Conservation (phyloP, 2,888 invertebrate species). For the Elysia crispata region DNA sequence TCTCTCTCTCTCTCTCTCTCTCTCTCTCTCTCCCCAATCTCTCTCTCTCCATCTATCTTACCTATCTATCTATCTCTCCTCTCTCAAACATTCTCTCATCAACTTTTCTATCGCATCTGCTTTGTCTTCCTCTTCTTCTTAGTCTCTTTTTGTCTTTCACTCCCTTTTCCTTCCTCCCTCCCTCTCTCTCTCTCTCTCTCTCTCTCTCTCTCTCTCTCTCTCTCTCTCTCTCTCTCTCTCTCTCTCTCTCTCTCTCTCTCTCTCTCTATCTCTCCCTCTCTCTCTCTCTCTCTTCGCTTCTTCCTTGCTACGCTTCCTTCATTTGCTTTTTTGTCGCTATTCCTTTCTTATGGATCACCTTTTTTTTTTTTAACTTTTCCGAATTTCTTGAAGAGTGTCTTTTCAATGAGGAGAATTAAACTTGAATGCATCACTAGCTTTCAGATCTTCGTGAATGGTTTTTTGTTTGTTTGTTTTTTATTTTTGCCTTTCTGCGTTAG, state of each 20-base stretch:
- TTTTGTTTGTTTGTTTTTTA: no score
- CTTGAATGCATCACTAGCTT: no score
- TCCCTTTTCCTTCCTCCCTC: background rate
- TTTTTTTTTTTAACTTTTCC: no score
- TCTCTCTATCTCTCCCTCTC: constrained; percentile 22
- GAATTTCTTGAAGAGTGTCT: no score
- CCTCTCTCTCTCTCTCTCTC: background rate
- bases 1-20: background rate
- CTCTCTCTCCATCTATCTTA: background rate
- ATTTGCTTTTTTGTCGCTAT: background rate
- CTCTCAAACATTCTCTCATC: background rate
- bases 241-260: constrained; percentile 6
- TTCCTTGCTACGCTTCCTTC: background rate
- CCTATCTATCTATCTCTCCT: background rate
- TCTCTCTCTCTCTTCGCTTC: background rate
- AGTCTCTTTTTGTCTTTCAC: background rate
- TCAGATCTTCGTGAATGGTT: no score
- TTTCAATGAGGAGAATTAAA: no score
- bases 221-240: background rate
- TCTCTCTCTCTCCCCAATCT: no score
- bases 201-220: background rate
- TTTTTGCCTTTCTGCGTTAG: no score
- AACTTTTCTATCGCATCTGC: no score
- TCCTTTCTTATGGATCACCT: background rate
- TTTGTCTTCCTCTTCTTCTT: background rate